These are phyloP conservation scores for Phaethornis superciliosus DNA, from an alignment of 2,113 vertebrate species.

Conservation along the genomic window DNA sequence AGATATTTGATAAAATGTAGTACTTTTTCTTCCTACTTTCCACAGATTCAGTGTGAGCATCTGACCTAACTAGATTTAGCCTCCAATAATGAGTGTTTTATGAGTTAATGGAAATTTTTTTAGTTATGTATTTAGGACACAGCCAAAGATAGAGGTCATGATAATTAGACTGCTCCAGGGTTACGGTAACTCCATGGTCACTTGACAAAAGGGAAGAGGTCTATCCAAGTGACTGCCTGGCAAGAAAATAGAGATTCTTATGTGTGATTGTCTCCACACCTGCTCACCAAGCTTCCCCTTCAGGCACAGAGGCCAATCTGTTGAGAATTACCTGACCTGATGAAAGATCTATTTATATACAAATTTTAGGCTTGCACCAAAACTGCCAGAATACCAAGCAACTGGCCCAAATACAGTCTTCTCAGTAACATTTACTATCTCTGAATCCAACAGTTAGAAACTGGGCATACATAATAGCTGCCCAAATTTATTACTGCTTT, in stretches of 20 bases:
- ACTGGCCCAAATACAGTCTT: neutral
- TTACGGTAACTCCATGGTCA: constrained; percentile 37
- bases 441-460: neutral
- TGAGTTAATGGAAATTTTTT: constrained; percentile 51
- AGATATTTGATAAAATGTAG: neutral
- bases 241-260: neutral
- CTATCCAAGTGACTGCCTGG: constrained; percentile 26
- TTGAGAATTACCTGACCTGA: constrained; percentile 45
- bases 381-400: neutral
- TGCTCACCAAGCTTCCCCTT: constrained; percentile 38
- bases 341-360: constrained; percentile 18
- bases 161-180: constrained; percentile 67
- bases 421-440: neutral
- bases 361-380: neutral
- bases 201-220: constrained; percentile 34
- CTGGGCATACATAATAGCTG: neutral
- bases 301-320: constrained; percentile 61
- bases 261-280: neutral
- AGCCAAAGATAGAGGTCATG: constrained; percentile 55
- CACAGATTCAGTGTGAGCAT: neutral
- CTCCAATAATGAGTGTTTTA: neutral
- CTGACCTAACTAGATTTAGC: constrained; percentile 5
- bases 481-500: neutral
- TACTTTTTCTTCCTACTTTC: neutral
- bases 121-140: constrained; percentile 61